Percentiles rank a stretch among this genome's conserved stretches.
These are phyloP conservation scores for Epizoanthus stellaris DNA, from an alignment of 92 coral and sea anemone genomes.

Conservation along the genomic window DNA sequence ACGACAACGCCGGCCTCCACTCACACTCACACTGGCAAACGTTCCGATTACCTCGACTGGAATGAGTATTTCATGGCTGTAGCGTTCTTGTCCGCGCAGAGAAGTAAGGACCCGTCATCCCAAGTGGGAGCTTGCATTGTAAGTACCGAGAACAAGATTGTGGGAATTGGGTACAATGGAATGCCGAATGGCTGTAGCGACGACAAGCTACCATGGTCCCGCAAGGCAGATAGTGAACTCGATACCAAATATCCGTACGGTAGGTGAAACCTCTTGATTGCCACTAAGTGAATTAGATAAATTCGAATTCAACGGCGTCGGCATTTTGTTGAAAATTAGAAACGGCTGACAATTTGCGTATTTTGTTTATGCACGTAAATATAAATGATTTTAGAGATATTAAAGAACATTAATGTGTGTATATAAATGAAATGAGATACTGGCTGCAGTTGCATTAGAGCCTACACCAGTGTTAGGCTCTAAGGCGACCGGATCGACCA, in stretches of 20 bases:
- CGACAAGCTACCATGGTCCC: slow-evolving; percentile 90
- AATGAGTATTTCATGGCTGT: slow-evolving; percentile 99
- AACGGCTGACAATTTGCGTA: no score
- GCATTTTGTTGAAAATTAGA: no score
- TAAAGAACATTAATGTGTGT: no score
- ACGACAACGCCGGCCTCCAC: background rate
- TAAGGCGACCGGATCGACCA: no score
- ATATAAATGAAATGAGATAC: no score
- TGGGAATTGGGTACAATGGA: slow-evolving; percentile 99
- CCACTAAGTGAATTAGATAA: no score
- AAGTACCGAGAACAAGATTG: slow-evolving; percentile 85
- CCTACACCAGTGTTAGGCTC: no score
- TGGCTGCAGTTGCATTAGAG: no score
- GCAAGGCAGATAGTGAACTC: slow-evolving; percentile 78
- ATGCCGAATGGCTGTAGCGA: slow-evolving; percentile 99
- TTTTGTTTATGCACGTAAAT: no score
- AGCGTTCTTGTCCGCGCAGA: slow-evolving; percentile 96
- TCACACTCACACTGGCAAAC: slow-evolving; percentile 47
- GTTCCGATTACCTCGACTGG: slow-evolving; percentile 84
- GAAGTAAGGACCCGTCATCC: slow-evolving; percentile 96
- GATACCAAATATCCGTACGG: slow-evolving; percentile 99
- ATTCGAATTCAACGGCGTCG: no score
- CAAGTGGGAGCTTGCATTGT: slow-evolving; percentile 99
- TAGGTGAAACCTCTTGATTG: slow-evolving; percentile 16
- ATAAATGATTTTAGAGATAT: no score